Base-by-base conservation (phyloP, 2,797 vertebrate genomes). In the Huso huso region DNA sequence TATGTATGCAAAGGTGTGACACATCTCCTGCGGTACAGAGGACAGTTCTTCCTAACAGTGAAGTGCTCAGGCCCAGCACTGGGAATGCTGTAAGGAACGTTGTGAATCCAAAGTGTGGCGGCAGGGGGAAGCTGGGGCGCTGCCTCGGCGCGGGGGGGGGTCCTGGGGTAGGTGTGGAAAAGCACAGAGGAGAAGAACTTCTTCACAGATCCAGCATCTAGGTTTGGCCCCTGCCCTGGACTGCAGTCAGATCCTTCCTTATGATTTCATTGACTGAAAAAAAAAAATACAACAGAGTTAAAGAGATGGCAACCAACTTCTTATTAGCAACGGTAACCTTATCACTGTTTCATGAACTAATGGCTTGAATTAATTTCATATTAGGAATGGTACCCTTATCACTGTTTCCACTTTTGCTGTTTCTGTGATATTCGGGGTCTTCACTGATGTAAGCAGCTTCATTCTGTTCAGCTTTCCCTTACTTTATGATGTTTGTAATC, bases 191-290 rank as follows among this genome's bases (percentile, higher is more conserved):
- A 75, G 83, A 82, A 79, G 78, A 6, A 76, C 70, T 80, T 85
- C 83, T 84, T 81, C 70, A 74, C 15, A 70, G 71, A 76, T 73
- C 74, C 70, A 72, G 79, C 83, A 82, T 92, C 83, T 96, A 98
- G 83, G 94, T 94, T 84, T 96, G 94, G 72, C 83, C 94, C 89
- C 88, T 88, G 80, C 90, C 82, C 62, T 95, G 93, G 71, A 96
- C 91, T 75, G 91, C 93, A 59, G 96, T 97, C 88, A 99, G 93
- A 81, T 99, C 96, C 86, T 98, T 98, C 84, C 95, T 91, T 86
- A 99, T 99, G 87, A 98, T 98, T 88, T 99, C 96, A 23, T 99
- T 99, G 83, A 99, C 96, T 99, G 86, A 78, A 78, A 78, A 78
- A n/a, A 79, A 79, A 75, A 79, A 68, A 71, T 64, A 70, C 55